A percentile compares a stretch with the other conserved stretches of the same genome.
Conservation (phyloP, 2,797 vertebrate species). For the Mus minutoides region DNA sequence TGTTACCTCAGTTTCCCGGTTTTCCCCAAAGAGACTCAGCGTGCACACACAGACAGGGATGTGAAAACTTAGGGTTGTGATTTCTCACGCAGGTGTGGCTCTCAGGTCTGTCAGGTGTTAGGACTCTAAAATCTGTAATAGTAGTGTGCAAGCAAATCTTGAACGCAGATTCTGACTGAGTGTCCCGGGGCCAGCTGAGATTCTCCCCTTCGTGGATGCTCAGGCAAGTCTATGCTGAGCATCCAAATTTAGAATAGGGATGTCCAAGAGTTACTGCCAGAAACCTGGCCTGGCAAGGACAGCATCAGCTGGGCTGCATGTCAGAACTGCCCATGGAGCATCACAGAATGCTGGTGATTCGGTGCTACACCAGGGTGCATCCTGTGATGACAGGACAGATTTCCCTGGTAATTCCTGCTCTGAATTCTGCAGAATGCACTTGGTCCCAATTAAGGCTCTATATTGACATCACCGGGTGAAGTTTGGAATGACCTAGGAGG, state of each 20-base stretch:
- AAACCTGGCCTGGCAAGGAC: background rate
- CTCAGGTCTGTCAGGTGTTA: background rate
- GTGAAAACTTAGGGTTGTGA: background rate
- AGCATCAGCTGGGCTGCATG: rapidly evolving
- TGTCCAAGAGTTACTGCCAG: background rate
- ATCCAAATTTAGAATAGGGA: background rate
- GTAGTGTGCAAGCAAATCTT: background rate
- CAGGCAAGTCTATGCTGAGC: background rate
- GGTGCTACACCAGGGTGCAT: background rate
- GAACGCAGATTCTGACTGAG: background rate
- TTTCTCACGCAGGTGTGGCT: background rate
- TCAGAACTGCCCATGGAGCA: background rate
- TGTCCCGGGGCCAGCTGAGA: background rate
- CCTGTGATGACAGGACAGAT: background rate
- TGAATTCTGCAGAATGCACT: background rate
- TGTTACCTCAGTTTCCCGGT: background rate
- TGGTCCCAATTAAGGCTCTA: background rate
- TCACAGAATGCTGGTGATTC: background rate
- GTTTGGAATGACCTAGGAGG: no score
- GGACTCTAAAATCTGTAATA: background rate
- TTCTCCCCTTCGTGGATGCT: background rate
- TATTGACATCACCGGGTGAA: rapidly evolving
- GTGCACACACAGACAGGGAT: no score
- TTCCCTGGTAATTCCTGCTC: background rate
- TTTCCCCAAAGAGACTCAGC: background rate